Conservation (phyloP, 2,797 vertebrate genomes). For the Gambelia wislizenii region DNA sequence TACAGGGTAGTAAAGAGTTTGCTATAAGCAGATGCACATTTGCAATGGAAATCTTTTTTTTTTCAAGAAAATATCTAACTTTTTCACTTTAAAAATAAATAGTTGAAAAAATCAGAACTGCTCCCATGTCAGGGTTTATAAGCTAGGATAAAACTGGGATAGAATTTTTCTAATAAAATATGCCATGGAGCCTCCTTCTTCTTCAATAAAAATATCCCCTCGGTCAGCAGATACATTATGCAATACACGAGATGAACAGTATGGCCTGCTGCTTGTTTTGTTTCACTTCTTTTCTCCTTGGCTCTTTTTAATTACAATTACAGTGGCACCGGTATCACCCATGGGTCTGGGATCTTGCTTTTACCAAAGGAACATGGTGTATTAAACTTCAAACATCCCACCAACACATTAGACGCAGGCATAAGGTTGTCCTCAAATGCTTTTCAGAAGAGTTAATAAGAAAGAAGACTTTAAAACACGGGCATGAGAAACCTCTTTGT, state of each 20-base stretch:
- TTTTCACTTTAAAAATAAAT: neutral
- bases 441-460: conserved; percentile 17
- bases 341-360: neutral
- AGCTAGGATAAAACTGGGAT: conserved; percentile 4
- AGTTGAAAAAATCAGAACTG: neutral
- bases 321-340: conserved; percentile 6
- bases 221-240: conserved; percentile 24
- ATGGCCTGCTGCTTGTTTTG: neutral
- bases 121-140: neutral
- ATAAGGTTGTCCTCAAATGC: conserved; percentile 26
- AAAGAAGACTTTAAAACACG: conserved; percentile 38
- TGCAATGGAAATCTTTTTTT: neutral
- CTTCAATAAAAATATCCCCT: conserved; percentile 5
- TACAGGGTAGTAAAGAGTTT: neutral
- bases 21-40: neutral
- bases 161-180: conserved; percentile 19
- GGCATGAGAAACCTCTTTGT: neutral
- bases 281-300: neutral
- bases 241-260: neutral
- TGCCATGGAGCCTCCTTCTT: conserved; percentile 17
- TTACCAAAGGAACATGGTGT: conserved; percentile 15
- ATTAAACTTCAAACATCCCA: neutral
- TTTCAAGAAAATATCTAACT: conserved; percentile 11
- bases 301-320: conserved; percentile 1
- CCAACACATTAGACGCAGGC: neutral